phyloP scores from a whole-genome alignment of 2,113 vertebrate species.

The Pangasianodon gigas region DNA sequence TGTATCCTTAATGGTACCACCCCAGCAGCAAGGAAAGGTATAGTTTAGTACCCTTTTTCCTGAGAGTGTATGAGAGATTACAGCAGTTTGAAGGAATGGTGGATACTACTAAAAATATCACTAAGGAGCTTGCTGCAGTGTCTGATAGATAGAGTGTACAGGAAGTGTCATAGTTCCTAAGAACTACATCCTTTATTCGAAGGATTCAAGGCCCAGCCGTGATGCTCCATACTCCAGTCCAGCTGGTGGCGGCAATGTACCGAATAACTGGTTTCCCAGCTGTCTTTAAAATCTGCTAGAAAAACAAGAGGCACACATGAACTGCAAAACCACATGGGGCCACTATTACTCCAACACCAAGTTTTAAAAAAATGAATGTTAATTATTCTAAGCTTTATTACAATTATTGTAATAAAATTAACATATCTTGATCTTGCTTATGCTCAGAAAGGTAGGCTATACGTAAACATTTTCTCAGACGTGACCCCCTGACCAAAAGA shows the following conservation, averaged over 20 bases:
- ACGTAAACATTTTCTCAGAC: not conserved
- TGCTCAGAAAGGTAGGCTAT: not conserved
- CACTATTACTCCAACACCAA: constrained; percentile 13
- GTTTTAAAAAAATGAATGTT: not conserved
- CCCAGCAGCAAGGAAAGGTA: not conserved
- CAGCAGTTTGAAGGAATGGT: not conserved
- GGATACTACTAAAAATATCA: not conserved
- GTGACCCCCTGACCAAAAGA: not conserved
- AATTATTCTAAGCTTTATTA: not conserved
- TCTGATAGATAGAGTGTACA: not conserved
- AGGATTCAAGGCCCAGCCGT: not conserved
- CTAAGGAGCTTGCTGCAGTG: not conserved
- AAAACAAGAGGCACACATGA: not conserved
- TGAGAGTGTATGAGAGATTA: not conserved
- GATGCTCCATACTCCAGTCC: not conserved
- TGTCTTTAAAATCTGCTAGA: not conserved
- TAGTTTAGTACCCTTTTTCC: not conserved
- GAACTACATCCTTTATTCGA: not conserved
- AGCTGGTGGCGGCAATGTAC: not conserved
- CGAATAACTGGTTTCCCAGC: not conserved
- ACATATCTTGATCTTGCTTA: too few relatives aligned
- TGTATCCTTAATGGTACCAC: not conserved
- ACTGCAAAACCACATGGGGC: not conserved
- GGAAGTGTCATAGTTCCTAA: not conserved
- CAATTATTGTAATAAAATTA: not conserved